A percentile compares a stretch with the other conserved stretches of the same genome.
phyloP scores from a whole-genome alignment of 2,797 vertebrate genomes.

The Etheostoma perlongum region DNA sequence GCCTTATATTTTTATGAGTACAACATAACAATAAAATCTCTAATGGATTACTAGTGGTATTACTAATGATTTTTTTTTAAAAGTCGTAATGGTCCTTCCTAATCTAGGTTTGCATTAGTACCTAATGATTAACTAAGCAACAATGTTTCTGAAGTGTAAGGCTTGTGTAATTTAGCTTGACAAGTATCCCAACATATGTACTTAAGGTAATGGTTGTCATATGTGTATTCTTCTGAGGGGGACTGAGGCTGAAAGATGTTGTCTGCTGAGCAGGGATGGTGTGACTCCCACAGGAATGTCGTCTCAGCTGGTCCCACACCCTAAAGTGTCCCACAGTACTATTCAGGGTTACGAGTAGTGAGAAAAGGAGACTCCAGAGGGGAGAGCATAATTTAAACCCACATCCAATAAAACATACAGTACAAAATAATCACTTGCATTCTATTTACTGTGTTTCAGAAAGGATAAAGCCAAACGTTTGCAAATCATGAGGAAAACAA shows the following conservation, averaged over 20 bases:
- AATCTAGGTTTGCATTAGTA: slow-evolving; percentile 22
- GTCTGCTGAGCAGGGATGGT: slow-evolving; percentile 57
- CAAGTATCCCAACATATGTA: slow-evolving; percentile 74
- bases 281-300: slow-evolving; percentile 80
- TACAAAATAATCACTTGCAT: slow-evolving; percentile 47
- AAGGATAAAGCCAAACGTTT: slow-evolving; percentile 27
- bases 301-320: slow-evolving; percentile 69
- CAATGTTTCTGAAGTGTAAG: slow-evolving; percentile 49
- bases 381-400: slow-evolving; percentile 48
- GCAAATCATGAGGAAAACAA: slow-evolving; percentile 14
- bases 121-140: slow-evolving; percentile 54
- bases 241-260: slow-evolving; percentile 49
- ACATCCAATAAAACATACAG: slow-evolving; percentile 52
- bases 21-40: slow-evolving; percentile 28
- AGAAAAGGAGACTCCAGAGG: slow-evolving; percentile 33
- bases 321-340: slow-evolving; percentile 38
- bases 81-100: slow-evolving; percentile 19
- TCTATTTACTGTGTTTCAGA: slow-evolving; percentile 28
- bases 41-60: slow-evolving; percentile 22
- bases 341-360: slow-evolving; percentile 48
- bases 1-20: slow-evolving; percentile 32
- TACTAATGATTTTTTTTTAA: slow-evolving; percentile 27
- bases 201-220: slow-evolving; percentile 80
- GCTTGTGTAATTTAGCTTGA: slow-evolving; percentile 71
- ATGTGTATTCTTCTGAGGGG: slow-evolving; percentile 66